Conservation (phyloP, 1,140 invertebrate species). For the Solen grandis region DNA sequence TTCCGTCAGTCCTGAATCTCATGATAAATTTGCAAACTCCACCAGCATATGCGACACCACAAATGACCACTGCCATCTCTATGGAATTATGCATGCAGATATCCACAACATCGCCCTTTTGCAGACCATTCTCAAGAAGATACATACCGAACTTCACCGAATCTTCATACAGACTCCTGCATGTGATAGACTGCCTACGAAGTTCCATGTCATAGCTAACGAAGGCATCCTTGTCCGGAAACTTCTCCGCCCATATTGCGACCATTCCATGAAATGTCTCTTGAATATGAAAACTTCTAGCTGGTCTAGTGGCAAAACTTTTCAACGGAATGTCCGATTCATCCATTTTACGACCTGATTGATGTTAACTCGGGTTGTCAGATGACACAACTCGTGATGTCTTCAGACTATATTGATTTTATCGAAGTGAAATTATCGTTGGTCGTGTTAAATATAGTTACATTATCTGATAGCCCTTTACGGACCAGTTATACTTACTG, state of each 20-base stretch:
- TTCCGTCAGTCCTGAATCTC: conserved; percentile 1
- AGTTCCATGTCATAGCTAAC: not conserved
- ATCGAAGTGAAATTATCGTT: too few relatives aligned
- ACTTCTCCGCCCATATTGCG: not conserved
- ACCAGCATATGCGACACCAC: conserved; percentile 15
- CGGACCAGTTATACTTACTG: too few relatives aligned
- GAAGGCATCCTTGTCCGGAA: not conserved
- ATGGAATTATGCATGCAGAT: conserved; percentile 32
- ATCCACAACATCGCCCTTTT: conserved; percentile 1
- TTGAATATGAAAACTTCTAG: too few relatives aligned
- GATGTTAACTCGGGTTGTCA: too few relatives aligned
- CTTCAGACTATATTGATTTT: too few relatives aligned
- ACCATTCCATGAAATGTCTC: too few relatives aligned
- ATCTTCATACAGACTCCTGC: not conserved
- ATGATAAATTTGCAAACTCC: not conserved
- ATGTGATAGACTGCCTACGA: not conserved
- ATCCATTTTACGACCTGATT: too few relatives aligned
- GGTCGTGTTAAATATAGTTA: too few relatives aligned
- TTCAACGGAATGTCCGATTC: too few relatives aligned
- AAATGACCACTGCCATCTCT: not conserved
- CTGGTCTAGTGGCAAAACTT: too few relatives aligned
- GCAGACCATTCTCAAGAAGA: not conserved
- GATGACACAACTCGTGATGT: too few relatives aligned
- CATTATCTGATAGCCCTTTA: too few relatives aligned
- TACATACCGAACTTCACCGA: not conserved